A percentile compares a stretch with the other conserved stretches of the same genome.
Conservation (phyloP, 2,797 vertebrate genomes). For the Enteromius argenteus region DNA sequence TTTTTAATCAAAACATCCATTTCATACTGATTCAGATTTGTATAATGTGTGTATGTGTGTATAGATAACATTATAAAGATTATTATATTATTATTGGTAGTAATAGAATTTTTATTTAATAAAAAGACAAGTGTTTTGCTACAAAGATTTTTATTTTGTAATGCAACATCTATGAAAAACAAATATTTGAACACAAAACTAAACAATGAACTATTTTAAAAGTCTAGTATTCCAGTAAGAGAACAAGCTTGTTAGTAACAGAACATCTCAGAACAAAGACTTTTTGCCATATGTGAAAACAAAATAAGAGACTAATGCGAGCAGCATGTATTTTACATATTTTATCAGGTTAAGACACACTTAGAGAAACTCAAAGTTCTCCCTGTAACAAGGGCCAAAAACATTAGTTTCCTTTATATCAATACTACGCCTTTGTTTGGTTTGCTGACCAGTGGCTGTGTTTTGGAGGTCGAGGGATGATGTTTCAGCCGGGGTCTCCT, state of each 20-base stretch:
- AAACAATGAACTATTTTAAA: not conserved
- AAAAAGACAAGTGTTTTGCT: conserved; percentile 11
- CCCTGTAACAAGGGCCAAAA: conserved; percentile 40
- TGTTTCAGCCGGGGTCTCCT: not conserved
- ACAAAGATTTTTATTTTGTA: conserved; percentile 27
- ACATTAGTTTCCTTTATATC: conserved; percentile 17
- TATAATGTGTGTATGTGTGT: not conserved
- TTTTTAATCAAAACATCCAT: not conserved
- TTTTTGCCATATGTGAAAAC: not conserved
- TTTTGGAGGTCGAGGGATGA: conserved; percentile 1
- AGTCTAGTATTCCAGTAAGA: not conserved
- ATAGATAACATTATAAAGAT: not conserved
- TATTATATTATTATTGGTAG: not conserved
- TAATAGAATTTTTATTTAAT: not conserved
- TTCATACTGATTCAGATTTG: not conserved
- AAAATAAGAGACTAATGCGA: not conserved
- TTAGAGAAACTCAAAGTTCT: conserved; percentile 45
- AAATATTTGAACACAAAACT: not conserved
- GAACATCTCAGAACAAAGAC: not conserved
- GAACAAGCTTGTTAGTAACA: not conserved
- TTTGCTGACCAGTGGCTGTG: not conserved
- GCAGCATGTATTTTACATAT: not conserved
- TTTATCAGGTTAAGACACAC: not conserved
- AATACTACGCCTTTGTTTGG: not conserved
- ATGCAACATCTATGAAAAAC: not conserved